Base-by-base conservation (phyloP, 2,797 vertebrate species). In the Chaunax sp. region DNA sequence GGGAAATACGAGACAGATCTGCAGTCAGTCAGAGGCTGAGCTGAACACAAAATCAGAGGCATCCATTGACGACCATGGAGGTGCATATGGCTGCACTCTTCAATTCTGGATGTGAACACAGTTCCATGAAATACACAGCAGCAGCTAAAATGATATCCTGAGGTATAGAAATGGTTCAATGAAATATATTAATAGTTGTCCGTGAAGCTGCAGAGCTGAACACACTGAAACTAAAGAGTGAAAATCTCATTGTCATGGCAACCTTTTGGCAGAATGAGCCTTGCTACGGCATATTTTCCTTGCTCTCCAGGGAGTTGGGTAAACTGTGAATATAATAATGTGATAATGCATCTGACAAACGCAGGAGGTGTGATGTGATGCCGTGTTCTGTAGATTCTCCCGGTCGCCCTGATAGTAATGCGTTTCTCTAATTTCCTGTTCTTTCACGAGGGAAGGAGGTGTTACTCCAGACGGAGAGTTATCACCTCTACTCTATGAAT, bases 291-390 rank as follows among this genome's bases (percentile, higher is more conserved):
- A 68, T 80, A 87, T 89, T 83, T 71, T 78, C 78, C 51, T 68
- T 66, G 58, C 85, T 81, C 87, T 75, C 63, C 76, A 10, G 78
- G 88, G 89, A 83, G 89, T 69, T 67, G 82, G 70, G 75, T 91
- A 90, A 92, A 90, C 86, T 90, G 89, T 88, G 88, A 91, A 85
- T 81, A 84, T 89, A 90, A 92, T 89, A 82, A 88, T 59, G 81
- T 72, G 85, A 87, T 89, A 91, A 89, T 89, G 82, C 75, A 87
- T 91, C 78, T 89, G 78, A 89, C 84, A 86, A 89, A 86, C 69
- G 57, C 72, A 37, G 61, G 78, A 88, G 84, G 88, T 92, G 90
- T 84, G 87, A 89, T 72, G 58, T 53, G 78, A 78, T 61, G 81
- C 64, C 62, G 79, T 5, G 64, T 66, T 75, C 62, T 60, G 67